Conservation (phyloP, 2,888 invertebrate genomes). For the Xestoiulus laeticollis region DNA sequence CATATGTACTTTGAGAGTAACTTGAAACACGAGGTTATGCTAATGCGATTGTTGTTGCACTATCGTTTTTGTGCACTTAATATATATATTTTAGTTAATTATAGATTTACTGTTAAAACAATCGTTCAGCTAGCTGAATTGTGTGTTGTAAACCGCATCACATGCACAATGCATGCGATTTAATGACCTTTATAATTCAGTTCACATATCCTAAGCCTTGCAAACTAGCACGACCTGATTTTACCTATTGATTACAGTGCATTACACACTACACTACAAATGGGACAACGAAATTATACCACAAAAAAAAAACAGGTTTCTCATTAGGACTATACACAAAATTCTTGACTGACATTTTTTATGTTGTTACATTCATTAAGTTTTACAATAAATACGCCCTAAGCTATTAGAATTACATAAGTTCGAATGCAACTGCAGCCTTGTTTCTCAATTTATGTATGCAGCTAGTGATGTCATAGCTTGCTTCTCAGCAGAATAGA, state of each 20-base stretch:
- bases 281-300: background rate
- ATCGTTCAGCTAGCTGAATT: background rate
- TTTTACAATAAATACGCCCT: constrained; percentile 31
- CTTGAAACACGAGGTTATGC: background rate
- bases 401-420: background rate
- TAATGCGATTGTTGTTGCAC: background rate
- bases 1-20: background rate
- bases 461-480: background rate
- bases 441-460: background rate
- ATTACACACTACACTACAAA: constrained; percentile 7
- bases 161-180: constrained; percentile 2
- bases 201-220: background rate
- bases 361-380: background rate
- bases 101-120: background rate
- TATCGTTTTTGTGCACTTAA: background rate
- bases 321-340: background rate
- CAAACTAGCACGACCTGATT: background rate
- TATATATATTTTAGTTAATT: background rate
- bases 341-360: background rate
- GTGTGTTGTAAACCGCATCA: background rate
- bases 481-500: no score
- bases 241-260: constrained; percentile 28
- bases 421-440: background rate
- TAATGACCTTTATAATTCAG: constrained; percentile 34
- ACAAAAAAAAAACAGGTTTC: constrained; percentile 20